Evolutionary conservation across 1,140 invertebrate species (phyloP).

Genomic region (Bombus difficillimus): DNA sequence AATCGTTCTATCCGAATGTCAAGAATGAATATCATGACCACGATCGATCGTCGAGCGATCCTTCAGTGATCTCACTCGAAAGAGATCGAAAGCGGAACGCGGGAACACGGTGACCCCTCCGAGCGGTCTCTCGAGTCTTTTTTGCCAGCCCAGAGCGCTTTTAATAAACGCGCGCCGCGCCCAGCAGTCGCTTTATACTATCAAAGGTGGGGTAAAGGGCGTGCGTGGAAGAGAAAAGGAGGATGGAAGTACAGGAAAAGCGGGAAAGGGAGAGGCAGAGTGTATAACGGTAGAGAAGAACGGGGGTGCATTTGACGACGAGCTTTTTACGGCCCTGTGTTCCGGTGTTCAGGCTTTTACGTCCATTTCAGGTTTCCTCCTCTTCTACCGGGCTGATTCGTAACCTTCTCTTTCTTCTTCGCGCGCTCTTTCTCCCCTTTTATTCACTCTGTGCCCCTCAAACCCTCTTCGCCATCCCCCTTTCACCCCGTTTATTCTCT

Average conservation of each 20-base stretch:
- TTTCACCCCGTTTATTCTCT: constrained; percentile 27
- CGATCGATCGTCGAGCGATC: constrained; percentile 24
- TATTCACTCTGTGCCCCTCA: constrained; percentile 20
- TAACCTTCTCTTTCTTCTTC: constrained; percentile 31
- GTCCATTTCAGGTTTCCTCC: constrained; percentile 67
- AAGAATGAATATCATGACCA: background rate
- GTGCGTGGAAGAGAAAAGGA: constrained; percentile 20
- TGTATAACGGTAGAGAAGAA: constrained; percentile 50
- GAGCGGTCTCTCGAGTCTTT: constrained; percentile 46
- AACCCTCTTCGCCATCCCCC: constrained; percentile 35
- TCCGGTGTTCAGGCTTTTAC: constrained; percentile 76
- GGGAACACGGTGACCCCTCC: constrained; percentile 44
- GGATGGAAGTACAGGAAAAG: background rate
- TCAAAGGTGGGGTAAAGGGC: constrained; percentile 59
- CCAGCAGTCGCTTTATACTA: constrained; percentile 67
- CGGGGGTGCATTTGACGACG: constrained; percentile 75
- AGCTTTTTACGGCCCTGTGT: constrained; percentile 74
- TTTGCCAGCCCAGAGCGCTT: constrained; percentile 74
- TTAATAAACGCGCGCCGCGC: constrained; percentile 77
- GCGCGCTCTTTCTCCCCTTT: constrained; percentile 26
- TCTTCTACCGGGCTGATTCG: constrained; percentile 46
- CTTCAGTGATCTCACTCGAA: constrained; percentile 52
- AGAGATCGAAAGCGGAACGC: constrained; percentile 61
- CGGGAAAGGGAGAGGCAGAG: background rate
- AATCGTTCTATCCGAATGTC: constrained; percentile 44